phyloP scores from a whole-genome alignment of 2,888 invertebrate species.

The Tethea ocularis region DNA sequence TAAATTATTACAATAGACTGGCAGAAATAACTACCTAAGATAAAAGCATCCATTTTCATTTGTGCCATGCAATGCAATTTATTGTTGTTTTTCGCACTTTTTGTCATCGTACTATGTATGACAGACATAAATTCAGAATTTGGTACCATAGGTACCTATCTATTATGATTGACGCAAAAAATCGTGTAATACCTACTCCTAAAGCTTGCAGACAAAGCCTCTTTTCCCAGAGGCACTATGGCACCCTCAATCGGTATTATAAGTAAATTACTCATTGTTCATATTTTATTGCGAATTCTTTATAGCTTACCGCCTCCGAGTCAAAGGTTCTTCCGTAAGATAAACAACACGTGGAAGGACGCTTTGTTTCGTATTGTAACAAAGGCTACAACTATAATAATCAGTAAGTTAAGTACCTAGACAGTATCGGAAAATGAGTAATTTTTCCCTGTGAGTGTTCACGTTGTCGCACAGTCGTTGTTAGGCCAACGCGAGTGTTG shows the following conservation, averaged over 20 bases:
- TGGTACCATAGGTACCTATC: background rate
- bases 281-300: constrained; percentile 51
- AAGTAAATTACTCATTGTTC: constrained; percentile 66
- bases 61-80: too few relatives aligned
- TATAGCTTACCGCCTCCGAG: constrained; percentile 39
- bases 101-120: background rate
- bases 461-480: constrained; percentile 77
- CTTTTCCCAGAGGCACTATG: constrained; percentile 37
- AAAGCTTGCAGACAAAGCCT: constrained; percentile 38
- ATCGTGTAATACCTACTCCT: constrained; percentile 39
- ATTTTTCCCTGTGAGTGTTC: constrained; percentile 72
- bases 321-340: constrained; percentile 28
- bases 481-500: constrained; percentile 80
- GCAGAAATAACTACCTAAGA: too few relatives aligned
- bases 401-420: constrained; percentile 19
- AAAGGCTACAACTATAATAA: constrained; percentile 36
- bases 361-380: constrained; percentile 53
- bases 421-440: constrained; percentile 69
- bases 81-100: background rate
- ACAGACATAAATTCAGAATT: background rate
- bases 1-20: too few relatives aligned
- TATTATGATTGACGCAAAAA: constrained; percentile 38
- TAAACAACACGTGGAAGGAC: constrained; percentile 34
- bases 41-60: too few relatives aligned
- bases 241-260: constrained; percentile 64